phyloP scores from a whole-genome alignment of 1,140 invertebrate genomes.

The Oryzaephilus surinamensis region DNA sequence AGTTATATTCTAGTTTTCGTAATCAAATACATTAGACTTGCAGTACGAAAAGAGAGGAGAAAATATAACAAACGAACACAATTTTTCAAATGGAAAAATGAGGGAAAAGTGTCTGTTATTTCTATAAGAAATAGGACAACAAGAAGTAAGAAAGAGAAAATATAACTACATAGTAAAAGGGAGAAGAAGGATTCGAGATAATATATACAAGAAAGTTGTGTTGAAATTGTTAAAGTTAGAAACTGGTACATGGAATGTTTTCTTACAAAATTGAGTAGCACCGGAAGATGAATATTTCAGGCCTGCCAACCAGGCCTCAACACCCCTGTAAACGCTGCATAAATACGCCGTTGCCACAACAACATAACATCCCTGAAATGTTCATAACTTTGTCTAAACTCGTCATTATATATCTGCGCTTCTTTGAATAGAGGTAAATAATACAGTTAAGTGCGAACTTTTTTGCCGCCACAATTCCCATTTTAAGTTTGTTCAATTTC shows the following conservation, averaged over 20 bases:
- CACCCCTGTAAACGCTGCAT: constrained; percentile 17
- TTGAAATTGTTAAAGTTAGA: constrained; percentile 26
- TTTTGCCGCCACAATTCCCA: too few relatives aligned
- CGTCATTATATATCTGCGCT: too few relatives aligned
- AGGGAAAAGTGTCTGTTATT: constrained; percentile 18
- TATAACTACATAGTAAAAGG: constrained; percentile 12
- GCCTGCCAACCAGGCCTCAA: constrained; percentile 15
- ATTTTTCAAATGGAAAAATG: too few relatives aligned
- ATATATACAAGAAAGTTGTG: constrained; percentile 25
- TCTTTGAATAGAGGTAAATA: too few relatives aligned
- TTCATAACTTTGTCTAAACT: constrained; percentile 1
- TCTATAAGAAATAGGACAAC: too few relatives aligned
- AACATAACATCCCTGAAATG: constrained; percentile 7
- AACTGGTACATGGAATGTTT: constrained; percentile 26
- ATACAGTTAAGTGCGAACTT: too few relatives aligned
- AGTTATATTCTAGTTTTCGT: too few relatives aligned
- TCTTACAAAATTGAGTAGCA: constrained; percentile 25
- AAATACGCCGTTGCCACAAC: constrained; percentile 12
- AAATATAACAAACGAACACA: too few relatives aligned
- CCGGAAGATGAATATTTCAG: constrained; percentile 25
- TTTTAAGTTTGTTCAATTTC: too few relatives aligned
- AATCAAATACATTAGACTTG: too few relatives aligned
- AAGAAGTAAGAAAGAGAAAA: too few relatives aligned
- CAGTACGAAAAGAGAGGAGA: too few relatives aligned
- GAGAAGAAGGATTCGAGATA: constrained; percentile 15